Base-by-base conservation (phyloP, 2,113 vertebrate genomes). In the Channa argus region DNA sequence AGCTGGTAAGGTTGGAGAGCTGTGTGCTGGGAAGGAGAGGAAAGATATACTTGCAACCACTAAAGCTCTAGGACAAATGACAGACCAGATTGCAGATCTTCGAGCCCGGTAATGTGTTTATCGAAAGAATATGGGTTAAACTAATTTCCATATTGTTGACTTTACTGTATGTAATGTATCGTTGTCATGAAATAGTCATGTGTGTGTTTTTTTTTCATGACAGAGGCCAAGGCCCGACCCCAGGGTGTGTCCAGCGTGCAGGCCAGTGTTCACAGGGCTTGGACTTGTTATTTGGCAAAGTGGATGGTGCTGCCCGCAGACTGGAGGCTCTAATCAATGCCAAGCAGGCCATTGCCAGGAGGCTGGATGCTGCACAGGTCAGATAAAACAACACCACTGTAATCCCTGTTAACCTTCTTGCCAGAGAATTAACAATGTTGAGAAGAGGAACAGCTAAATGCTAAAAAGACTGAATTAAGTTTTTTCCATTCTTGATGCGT, bases 311-410 rank as follows among this genome's bases (percentile, higher is more conserved):
- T 58, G 96, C 96, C 33, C 97, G 95, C 52, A 97, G 97, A 70
- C 71, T 99, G 90, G 97, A 99, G 90, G 97, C 97, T 71, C 95
- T 99, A 93, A 98, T 96, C 61, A 98, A 96, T 84, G 96, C 97
- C 6, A 99, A 98, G 90, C 97, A 98, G 92, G 96, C 96, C 37
- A 97, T 99, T 71, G 96, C 96, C 1, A 97, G 98, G 91, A 97
- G 96, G 88, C 96, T 98, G 14, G 98, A 99, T 67, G 95, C 97
- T 83, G 97, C 97, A 66, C 98, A 99, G 96, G 98, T 99, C 93
- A 80, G 45, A 88, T 79, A 76, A 80, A 85, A 70, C 46, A 73
- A 55, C 37, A 69, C 49, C 58, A 68, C 33, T 63, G 4, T 73
- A 37, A 82, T 78, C 80, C 51, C 43, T 47, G 54, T 65, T 12